Base-by-base conservation (phyloP, 2,797 vertebrate species). In the Amphiprion clarkii region DNA sequence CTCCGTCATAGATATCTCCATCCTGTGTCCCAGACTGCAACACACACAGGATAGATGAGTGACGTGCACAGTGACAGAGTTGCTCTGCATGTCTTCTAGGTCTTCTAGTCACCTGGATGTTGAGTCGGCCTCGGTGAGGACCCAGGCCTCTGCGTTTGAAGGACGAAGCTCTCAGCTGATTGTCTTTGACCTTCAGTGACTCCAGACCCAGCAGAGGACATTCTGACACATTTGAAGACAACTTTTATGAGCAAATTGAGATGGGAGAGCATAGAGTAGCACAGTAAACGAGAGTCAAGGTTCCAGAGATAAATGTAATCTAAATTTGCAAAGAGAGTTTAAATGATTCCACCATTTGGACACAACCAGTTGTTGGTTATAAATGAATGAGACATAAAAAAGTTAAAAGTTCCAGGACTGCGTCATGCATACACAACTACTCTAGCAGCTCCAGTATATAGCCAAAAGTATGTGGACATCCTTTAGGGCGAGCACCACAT, bases 181-280 rank as follows among this genome's bases (percentile, higher is more conserved):
- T 51, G 85, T 98, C 96, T 78, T 88, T 94, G 57, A 98, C 96
- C 57, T 90, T 91, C 75, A 99, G 92, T 0, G 97, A 98, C 90
- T 98, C 97, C 84, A 98, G 88, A 65, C 97, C 97, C 89, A 98
- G 89, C 0, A 97, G 97, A 27, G 97, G 97, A 49, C 97, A 98
- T 64, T 90, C 97, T 98, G 88, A 52, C 42, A 78, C 23, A 69
- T 31, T n/a, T 27, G 25, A 31, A 27, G 19, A n/a, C 4, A 51
- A 12, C 17, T 33, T 67, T 25, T 21, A 40, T 60, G 7, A 39
- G 5, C 39, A 25, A 4, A 40, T 3, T 6, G 55, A 6, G 11
- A 23, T 5, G 68, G 25, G 2, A 63, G 33, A 51, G 2, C 0
- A 14, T 23, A 54, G 36, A 52, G 29, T 0, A 25, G 12, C n/a